Evolutionary conservation across 2,888 invertebrate species (phyloP).

Genomic region (Emmelina monodactyla): DNA sequence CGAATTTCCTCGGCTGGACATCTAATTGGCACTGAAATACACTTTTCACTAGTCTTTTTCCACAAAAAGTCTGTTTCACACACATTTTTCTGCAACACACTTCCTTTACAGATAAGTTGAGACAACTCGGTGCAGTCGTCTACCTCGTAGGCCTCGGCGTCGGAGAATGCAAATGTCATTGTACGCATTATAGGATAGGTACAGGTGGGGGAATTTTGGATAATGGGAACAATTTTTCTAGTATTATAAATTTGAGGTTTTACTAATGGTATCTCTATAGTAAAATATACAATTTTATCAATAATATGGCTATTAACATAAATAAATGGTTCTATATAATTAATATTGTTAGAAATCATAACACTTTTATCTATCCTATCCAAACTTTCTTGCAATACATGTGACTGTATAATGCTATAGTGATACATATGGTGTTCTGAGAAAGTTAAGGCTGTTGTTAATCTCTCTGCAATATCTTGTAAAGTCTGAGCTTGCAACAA

Average conservation of each 20-base stretch:
- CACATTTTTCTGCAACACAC: no score
- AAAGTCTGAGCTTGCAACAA: conserved; percentile 12
- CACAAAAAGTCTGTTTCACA: no score
- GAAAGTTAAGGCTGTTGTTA: conserved; percentile 11
- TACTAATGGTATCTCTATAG: conserved; percentile 11
- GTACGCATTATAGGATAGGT: conserved; percentile 9
- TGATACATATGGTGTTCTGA: conserved; percentile 11
- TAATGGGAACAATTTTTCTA: conserved; percentile 11
- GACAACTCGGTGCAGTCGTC: no score
- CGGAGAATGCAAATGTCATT: conserved; percentile 5
- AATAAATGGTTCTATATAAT: conserved; percentile 6
- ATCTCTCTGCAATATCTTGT: conserved; percentile 9
- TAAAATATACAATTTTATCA: conserved; percentile 3
- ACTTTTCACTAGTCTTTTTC: no score
- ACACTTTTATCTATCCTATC: conserved; percentile 4
- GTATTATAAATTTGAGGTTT: conserved; percentile 7
- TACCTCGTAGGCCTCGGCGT: conserved; percentile 3
- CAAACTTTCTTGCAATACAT: conserved; percentile 6
- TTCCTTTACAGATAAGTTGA: no score
- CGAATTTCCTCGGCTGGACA: no score
- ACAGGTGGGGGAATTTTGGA: conserved; percentile 10
- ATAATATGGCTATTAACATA: conserved; percentile 1
- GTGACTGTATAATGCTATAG: conserved; percentile 12
- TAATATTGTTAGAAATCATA: conserved; percentile 3
- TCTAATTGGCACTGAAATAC: no score